These are phyloP conservation scores for Pseudomugil gertrudae DNA, from an alignment of 2,797 vertebrate species.

Conservation along the genomic window DNA sequence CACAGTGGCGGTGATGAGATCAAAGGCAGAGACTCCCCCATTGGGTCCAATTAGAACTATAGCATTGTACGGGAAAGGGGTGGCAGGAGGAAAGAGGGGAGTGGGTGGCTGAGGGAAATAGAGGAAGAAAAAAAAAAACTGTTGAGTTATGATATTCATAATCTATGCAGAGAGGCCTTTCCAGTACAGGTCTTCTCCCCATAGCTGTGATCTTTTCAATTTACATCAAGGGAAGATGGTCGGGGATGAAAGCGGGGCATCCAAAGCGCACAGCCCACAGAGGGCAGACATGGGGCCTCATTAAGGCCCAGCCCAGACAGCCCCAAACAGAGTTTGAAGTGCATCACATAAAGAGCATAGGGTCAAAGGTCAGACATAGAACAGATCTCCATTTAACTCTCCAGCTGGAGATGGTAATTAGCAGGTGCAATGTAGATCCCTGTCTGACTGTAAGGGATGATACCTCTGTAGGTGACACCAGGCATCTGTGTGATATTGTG, in stretches of 20 bases:
- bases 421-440: constrained; percentile 82
- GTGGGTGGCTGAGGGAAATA: constrained; percentile 48
- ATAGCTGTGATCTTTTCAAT: constrained; percentile 97
- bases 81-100: constrained; percentile 48
- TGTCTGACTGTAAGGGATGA: constrained; percentile 77
- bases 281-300: constrained; percentile 87
- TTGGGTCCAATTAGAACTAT: constrained; percentile 98
- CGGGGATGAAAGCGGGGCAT: constrained; percentile 89
- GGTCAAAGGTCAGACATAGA: constrained; percentile 85
- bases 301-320: constrained; percentile 83
- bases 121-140: constrained; percentile 73
- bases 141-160: constrained; percentile 92
- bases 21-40: constrained; percentile 96
- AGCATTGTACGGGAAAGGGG: constrained; percentile 85
- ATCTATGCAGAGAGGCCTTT: constrained; percentile 94
- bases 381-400: constrained; percentile 90
- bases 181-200: constrained; percentile 91
- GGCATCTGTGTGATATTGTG: constrained; percentile 51
- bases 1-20: constrained; percentile 96
- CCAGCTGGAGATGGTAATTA: constrained; percentile 88
- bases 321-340: constrained; percentile 85
- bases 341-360: constrained; percentile 84
- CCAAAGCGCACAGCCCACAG: constrained; percentile 84
- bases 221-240: constrained; percentile 91
- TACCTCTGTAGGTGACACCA: constrained; percentile 63